These are phyloP conservation scores for Cyrtodaria siliqua DNA, from an alignment of 2,888 invertebrate species.

Conservation along the genomic window DNA sequence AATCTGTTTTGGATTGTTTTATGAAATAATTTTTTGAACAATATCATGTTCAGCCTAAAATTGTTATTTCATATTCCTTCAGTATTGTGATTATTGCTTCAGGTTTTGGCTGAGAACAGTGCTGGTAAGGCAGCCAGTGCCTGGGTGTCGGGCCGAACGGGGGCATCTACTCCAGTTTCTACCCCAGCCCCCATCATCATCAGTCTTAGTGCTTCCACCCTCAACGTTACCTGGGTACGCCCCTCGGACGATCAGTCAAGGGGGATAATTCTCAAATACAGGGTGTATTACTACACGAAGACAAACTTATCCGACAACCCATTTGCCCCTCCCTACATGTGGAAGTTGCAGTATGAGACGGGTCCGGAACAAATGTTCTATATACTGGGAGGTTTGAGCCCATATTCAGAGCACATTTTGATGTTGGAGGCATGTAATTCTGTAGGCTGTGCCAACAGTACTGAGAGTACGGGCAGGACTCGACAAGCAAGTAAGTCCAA, in stretches of 20 bases:
- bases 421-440: slow-evolving; percentile 82
- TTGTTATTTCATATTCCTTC: too few species aligned
- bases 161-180: slow-evolving; percentile 78
- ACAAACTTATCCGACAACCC: slow-evolving; percentile 72
- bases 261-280: slow-evolving; percentile 76
- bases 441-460: slow-evolving; percentile 84
- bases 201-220: slow-evolving; percentile 70
- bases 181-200: slow-evolving; percentile 76
- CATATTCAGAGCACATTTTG: slow-evolving; percentile 81
- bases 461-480: slow-evolving; percentile 76
- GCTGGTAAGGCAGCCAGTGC: slow-evolving; percentile 83
- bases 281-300: slow-evolving; percentile 75
- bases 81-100: too few species aligned
- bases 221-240: slow-evolving; percentile 79
- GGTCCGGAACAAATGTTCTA: slow-evolving; percentile 57
- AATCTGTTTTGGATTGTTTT: too few species aligned
- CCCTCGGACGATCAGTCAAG: slow-evolving; percentile 77
- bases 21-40: too few species aligned
- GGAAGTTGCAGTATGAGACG: slow-evolving; percentile 71
- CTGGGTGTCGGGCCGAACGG: slow-evolving; percentile 81
- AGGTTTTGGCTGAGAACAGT: slow-evolving; percentile 84
- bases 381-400: slow-evolving; percentile 70
- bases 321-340: slow-evolving; percentile 80
- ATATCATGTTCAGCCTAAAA: too few species aligned
- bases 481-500: slow-evolving; percentile 73